A percentile compares a stretch with the other conserved stretches of the same genome.
Evolutionary conservation across 1,140 invertebrate species (phyloP).

Genomic region (Rhagoletis pomonella): DNA sequence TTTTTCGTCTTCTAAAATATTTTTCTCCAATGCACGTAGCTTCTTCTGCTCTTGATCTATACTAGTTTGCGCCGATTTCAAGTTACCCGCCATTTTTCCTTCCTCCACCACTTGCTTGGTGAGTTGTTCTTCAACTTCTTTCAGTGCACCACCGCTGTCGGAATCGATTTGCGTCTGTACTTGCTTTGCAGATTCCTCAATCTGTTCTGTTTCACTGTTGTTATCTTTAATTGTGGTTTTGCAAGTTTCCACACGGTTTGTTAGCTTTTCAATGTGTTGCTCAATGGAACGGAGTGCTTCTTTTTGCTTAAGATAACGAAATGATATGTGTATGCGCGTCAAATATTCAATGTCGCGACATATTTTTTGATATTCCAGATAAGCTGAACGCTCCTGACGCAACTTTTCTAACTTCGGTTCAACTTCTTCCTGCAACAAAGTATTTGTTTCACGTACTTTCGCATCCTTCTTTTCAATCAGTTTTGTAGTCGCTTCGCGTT

Average conservation of each 20-base stretch:
- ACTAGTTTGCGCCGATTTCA: constrained; percentile 82
- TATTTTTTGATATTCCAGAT: constrained; percentile 91
- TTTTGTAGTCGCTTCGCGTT: constrained; percentile 90
- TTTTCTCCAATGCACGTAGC: constrained; percentile 81
- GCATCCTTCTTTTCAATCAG: constrained; percentile 96
- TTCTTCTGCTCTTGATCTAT: constrained; percentile 83
- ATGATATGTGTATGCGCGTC: constrained; percentile 76
- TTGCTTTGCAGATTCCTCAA: constrained; percentile 76
- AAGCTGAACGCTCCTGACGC: constrained; percentile 88
- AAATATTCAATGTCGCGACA: constrained; percentile 91
- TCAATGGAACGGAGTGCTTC: constrained; percentile 64
- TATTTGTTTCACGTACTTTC: constrained; percentile 90
- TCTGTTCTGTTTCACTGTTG: constrained; percentile 76
- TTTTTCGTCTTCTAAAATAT: constrained; percentile 83
- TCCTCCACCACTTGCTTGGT: constrained; percentile 81
- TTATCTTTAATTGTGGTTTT: constrained; percentile 76
- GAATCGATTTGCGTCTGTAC: constrained; percentile 78
- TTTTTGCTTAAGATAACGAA: constrained; percentile 64
- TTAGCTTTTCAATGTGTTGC: constrained; percentile 64
- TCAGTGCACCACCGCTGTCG: constrained; percentile 80
- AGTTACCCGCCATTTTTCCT: constrained; percentile 80
- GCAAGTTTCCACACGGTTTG: constrained; percentile 62
- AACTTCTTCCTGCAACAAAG: constrained; percentile 90
- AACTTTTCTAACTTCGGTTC: constrained; percentile 90
- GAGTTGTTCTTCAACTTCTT: constrained; percentile 81